Conservation (phyloP, 2,113 vertebrate species). For the Gymnorhina tibicen region DNA sequence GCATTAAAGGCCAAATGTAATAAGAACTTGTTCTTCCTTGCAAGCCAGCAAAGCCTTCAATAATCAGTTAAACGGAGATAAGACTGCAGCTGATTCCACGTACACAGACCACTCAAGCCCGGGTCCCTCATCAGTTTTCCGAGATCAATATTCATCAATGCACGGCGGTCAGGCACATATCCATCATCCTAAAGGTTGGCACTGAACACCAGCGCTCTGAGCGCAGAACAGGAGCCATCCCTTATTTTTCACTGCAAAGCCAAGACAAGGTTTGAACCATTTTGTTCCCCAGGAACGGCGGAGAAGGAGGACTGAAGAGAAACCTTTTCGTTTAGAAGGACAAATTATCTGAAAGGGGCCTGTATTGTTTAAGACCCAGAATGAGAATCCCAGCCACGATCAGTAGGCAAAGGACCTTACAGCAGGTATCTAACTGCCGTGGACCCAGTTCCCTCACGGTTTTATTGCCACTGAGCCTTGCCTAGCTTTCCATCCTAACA, state of each 20-base stretch:
- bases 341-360: background rate
- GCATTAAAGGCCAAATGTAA: background rate
- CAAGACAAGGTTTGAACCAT: background rate
- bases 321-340: background rate
- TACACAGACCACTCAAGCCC: background rate
- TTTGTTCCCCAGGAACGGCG: background rate
- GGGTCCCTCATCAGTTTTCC: background rate
- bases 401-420: background rate
- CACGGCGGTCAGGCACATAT: background rate
- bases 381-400: background rate
- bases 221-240: background rate
- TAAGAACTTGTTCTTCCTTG: background rate
- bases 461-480: background rate
- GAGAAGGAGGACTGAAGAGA: background rate
- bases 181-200: background rate
- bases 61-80: constrained; percentile 1
- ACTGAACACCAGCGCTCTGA: background rate
- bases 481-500: background rate
- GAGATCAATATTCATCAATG: background rate
- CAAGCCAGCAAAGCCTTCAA: background rate
- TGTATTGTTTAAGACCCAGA: background rate
- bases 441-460: background rate
- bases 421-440: background rate
- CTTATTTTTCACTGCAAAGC: background rate
- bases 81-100: background rate